phyloP scores from a whole-genome alignment of 2,113 vertebrate species.

The Archilochus colubris region DNA sequence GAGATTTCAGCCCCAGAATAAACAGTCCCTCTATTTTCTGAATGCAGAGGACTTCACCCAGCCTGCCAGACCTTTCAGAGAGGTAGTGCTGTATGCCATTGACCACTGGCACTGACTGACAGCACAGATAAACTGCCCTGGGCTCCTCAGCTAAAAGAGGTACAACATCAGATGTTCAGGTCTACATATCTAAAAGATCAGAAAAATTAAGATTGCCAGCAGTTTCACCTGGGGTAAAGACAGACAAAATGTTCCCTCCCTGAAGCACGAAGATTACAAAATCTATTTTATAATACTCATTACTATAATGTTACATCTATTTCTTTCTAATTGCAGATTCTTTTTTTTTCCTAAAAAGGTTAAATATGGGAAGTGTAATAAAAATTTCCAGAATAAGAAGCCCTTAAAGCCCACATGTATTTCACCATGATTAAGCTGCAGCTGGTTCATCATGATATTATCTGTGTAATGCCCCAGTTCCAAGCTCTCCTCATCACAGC shows the following conservation, averaged over 20 bases:
- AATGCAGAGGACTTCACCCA: not conserved
- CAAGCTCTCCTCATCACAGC: conserved; percentile 39
- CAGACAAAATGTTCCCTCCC: conserved; percentile 9
- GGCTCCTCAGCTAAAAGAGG: not conserved
- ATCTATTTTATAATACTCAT: not conserved
- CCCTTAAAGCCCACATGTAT: conserved; percentile 7
- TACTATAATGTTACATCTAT: not conserved
- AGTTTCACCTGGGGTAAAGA: conserved; percentile 3
- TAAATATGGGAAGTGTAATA: conserved; percentile 19
- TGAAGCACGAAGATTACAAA: not conserved
- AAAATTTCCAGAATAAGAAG: conserved; percentile 27
- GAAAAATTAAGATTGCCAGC: conserved; percentile 18
- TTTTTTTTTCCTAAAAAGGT: not conserved
- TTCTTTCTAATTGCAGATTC: not conserved
- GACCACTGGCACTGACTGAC: not conserved
- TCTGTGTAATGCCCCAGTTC: conserved; percentile 51
- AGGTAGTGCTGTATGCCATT: not conserved
- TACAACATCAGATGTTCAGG: not conserved
- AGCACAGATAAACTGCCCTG: not conserved
- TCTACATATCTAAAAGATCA: not conserved
- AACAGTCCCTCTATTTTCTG: accelerated
- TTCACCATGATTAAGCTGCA: conserved; percentile 41
- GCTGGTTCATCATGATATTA: conserved; percentile 43
- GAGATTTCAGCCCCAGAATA: not conserved
- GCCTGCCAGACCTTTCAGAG: not conserved